Percentiles rank a stretch among this genome's conserved stretches.
These are phyloP conservation scores for Thaumetopoea pityocampa DNA, from an alignment of 1,140 invertebrate species.

Conservation along the genomic window DNA sequence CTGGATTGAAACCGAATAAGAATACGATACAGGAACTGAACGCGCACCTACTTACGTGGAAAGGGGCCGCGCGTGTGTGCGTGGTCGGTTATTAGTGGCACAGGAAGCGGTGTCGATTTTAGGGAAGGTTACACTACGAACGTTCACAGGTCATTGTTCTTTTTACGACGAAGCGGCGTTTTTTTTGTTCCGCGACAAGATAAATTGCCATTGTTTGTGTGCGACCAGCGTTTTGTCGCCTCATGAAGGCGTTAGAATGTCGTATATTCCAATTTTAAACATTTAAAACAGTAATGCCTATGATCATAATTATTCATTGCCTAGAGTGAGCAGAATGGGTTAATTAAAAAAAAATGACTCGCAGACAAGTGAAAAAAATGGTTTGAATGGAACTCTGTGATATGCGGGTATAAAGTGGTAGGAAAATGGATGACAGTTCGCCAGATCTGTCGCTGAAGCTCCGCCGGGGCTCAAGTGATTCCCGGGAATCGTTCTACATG, in stretches of 20 bases:
- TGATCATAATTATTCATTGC: slow-evolving; percentile 10
- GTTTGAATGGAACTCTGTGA: slow-evolving; percentile 27
- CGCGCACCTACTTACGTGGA: slow-evolving; percentile 11
- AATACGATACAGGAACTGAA: slow-evolving; percentile 4
- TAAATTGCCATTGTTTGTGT: slow-evolving; percentile 45
- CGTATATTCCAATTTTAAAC: slow-evolving; percentile 10
- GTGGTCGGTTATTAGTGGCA: slow-evolving; percentile 41
- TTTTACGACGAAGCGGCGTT: slow-evolving; percentile 42
- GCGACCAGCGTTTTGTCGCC: slow-evolving; percentile 24
- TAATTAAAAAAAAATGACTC: slow-evolving; percentile 27
- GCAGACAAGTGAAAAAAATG: slow-evolving; percentile 40
- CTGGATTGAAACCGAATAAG: slow-evolving; percentile 11
- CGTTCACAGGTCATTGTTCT: slow-evolving; percentile 65
- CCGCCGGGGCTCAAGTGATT: slow-evolving; percentile 88
- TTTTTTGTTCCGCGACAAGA: slow-evolving; percentile 43
- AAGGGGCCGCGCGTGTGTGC: slow-evolving; percentile 18
- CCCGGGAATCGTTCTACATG: slow-evolving; percentile 91
- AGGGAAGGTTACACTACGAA: slow-evolving; percentile 58
- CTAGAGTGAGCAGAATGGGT: slow-evolving; percentile 32
- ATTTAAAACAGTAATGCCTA: slow-evolving; percentile 4
- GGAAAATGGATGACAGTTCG: slow-evolving; percentile 85
- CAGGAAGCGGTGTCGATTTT: slow-evolving; percentile 67
- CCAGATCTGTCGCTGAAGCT: slow-evolving; percentile 89
- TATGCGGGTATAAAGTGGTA: slow-evolving; percentile 35
- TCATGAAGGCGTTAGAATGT: slow-evolving; percentile 4